Evolutionary conservation across 1,140 invertebrate species (phyloP).

Genomic region (Colletes gigas): DNA sequence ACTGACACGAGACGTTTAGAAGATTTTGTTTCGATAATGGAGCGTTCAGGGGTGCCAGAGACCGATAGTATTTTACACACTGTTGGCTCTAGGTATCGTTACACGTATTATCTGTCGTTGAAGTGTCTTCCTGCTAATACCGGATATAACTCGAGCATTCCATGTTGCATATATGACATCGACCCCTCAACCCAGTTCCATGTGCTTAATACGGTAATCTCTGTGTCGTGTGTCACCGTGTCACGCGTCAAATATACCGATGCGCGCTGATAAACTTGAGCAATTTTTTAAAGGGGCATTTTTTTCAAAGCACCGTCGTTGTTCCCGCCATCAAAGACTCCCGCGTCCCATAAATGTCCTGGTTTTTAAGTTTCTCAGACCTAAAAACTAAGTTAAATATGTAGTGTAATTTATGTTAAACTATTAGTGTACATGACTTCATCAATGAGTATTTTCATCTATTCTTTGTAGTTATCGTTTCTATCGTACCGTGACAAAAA

Average conservation of each 20-base stretch:
- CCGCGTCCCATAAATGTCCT: too few relatives aligned
- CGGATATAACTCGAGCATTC: constrained; percentile 30
- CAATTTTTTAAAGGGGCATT: neutral
- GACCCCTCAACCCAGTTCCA: constrained; percentile 36
- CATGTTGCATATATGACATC: neutral
- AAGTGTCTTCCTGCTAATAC: constrained; percentile 28
- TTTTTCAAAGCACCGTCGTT: too few relatives aligned
- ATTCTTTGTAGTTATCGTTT: too few relatives aligned
- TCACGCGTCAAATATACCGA: neutral
- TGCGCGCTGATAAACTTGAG: neutral
- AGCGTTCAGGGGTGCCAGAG: neutral
- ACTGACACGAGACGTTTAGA: too few relatives aligned
- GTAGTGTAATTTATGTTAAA: too few relatives aligned
- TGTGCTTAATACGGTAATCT: constrained; percentile 43
- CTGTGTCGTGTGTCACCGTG: neutral
- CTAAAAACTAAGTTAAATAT: too few relatives aligned
- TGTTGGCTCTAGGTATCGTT: neutral
- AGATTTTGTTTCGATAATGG: too few relatives aligned
- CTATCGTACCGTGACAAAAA: too few relatives aligned
- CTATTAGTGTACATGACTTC: too few relatives aligned
- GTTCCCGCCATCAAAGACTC: too few relatives aligned
- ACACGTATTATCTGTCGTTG: constrained; percentile 9
- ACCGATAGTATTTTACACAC: neutral
- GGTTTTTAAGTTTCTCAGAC: too few relatives aligned
- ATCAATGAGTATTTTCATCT: too few relatives aligned